These are phyloP conservation scores for Xiphophorus hellerii DNA, from an alignment of 2,113 vertebrate genomes.

Conservation along the genomic window DNA sequence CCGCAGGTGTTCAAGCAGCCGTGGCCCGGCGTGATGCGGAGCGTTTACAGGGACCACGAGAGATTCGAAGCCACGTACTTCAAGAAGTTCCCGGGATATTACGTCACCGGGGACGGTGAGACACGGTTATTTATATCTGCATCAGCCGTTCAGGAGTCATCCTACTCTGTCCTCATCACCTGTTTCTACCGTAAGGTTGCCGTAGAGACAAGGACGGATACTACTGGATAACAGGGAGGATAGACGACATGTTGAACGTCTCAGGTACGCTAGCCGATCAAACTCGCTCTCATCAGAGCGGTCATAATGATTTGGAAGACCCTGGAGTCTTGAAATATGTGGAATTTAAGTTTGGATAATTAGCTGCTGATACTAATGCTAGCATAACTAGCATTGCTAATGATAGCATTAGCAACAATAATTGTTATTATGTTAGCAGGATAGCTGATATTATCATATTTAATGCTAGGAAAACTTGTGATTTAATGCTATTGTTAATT, in stretches of 20 bases:
- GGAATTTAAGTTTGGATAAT: too few species aligned
- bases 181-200: constrained; percentile 81
- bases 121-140: background rate
- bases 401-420: too few species aligned
- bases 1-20: constrained; percentile 96
- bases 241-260: constrained; percentile 98
- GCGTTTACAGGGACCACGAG: constrained; percentile 88
- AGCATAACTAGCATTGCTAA: too few species aligned
- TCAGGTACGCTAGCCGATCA: constrained; percentile 81
- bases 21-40: constrained; percentile 98
- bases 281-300: background rate
- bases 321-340: too few species aligned
- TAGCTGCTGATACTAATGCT: too few species aligned
- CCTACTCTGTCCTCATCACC: background rate
- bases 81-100: constrained; percentile 97
- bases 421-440: too few species aligned
- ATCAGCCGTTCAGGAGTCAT: background rate
- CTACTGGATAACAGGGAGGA: constrained; percentile 97
- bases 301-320: background rate
- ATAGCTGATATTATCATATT: too few species aligned
- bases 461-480: too few species aligned
- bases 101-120: constrained; percentile 95
- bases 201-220: constrained; percentile 95
- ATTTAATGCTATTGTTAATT: too few species aligned
- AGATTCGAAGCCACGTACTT: constrained; percentile 93